Evolutionary conservation across 2,113 vertebrate genomes (phyloP), one percentile per base, ranked within the genome.

Genomic region (Misgurnus mizolepis): DNA sequence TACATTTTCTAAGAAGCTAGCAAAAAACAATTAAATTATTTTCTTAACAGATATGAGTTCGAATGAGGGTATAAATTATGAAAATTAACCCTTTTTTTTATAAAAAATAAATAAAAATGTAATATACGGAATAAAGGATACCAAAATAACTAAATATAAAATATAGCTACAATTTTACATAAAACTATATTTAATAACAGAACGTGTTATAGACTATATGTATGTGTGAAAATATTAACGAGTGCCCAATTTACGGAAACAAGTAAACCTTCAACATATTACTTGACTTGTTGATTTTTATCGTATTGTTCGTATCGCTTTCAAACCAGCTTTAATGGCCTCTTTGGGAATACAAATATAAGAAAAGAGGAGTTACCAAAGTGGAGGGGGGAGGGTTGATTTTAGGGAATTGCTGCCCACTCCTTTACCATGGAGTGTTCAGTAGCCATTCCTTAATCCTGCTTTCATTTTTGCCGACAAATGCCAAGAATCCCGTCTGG

Each of bases 401-500:
- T 80, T 49, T 10, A 86, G 78, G 86, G 85, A 90, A 95, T 95
- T 93, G 93, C 93, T 94, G 82, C 85, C 93, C 93, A 92, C 90
- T 92, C 89, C 91, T 96, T 95, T 95, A 89, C 95, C 91, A 89
- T 93, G 94, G 94, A 93, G 93, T 92, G 94, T 94, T 94, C 95
- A 94, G 91, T 91, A 93, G 93, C 92, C 94, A 91, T 90, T 92
- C 92, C 90, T 92, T 97, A 97, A 98, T 96, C 96, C 94, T 85
- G 89, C 95, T 98, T 98, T 97, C 96, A 96, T 96, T 96, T 94
- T 92, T 85, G 91, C 96, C 94, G 95, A 95, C 95, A 95, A 95
- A 96, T 95, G 94, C 93, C 93, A 95, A 95, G 95, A 95, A 96
- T 96, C 93, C 93, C 94, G 95, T 95, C 95, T 93, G 95, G 91